phyloP scores from a whole-genome alignment of 2,888 invertebrate genomes.

The Euzophera pinguis region DNA sequence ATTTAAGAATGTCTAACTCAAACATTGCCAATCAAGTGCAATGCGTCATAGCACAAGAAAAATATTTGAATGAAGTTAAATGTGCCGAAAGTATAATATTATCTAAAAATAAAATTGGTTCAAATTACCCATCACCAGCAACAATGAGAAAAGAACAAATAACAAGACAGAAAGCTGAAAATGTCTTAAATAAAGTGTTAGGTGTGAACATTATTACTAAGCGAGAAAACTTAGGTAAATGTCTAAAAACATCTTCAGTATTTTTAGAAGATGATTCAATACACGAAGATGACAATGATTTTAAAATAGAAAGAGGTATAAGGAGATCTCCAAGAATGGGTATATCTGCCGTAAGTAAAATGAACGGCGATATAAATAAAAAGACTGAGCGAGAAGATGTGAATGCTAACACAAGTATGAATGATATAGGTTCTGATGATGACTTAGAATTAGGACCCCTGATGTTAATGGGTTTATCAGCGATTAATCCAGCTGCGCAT shows the following conservation, averaged over 20 bases:
- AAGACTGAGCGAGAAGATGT: slow-evolving; percentile 66
- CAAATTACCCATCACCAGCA: slow-evolving; percentile 57
- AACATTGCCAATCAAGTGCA: slow-evolving; percentile 72
- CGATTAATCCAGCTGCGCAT: slow-evolving; percentile 81
- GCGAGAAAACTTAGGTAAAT: slow-evolving; percentile 64
- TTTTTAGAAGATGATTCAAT: slow-evolving; percentile 68
- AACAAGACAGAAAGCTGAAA: slow-evolving; percentile 72
- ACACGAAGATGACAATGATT: slow-evolving; percentile 64
- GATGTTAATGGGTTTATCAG: slow-evolving; percentile 83
- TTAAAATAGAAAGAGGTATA: slow-evolving; percentile 64
- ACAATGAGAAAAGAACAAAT: slow-evolving; percentile 65
- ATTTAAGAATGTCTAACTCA: slow-evolving; percentile 71
- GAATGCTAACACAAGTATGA: slow-evolving; percentile 48
- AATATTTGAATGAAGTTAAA: slow-evolving; percentile 72
- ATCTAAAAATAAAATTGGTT: slow-evolving; percentile 53
- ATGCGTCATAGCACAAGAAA: slow-evolving; percentile 77
- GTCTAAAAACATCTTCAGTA: slow-evolving; percentile 67
- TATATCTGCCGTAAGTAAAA: slow-evolving; percentile 68
- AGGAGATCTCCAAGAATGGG: slow-evolving; percentile 70
- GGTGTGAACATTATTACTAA: slow-evolving; percentile 71
- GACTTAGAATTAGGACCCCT: slow-evolving; percentile 82
- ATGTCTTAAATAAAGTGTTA: slow-evolving; percentile 69
- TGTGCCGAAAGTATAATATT: slow-evolving; percentile 73
- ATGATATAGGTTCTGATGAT: slow-evolving; percentile 71
- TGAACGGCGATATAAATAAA: slow-evolving; percentile 71